Evolutionary conservation across 2,113 vertebrate species (phyloP), one percentile per base, ranked within the genome.

Genomic region (Natator depressus): DNA sequence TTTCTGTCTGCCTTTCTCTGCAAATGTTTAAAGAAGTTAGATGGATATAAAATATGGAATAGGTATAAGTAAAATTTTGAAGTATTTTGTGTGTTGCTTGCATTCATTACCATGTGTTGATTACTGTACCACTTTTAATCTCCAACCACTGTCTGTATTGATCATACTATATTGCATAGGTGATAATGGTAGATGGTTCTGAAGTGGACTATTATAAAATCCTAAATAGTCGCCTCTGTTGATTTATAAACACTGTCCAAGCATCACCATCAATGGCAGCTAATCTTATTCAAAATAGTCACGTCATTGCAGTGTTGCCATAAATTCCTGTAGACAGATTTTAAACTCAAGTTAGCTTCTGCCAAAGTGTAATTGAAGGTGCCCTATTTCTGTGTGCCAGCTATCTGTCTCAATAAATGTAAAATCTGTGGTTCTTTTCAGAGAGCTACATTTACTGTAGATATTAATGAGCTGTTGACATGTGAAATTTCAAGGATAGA

Each of bases 391-490:
- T 98, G 90, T 88, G 88, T 97, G 96, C 96, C 96, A 98, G 97
- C 96, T 95, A 96, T 98, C 97, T 97, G 93, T 98, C 96, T 98
- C 95, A 97, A 97, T 98, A 98, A 98, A 97, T 4, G 2, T 98
- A 93, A 97, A 98, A 97, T 96, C 95, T 94, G 87, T 97, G 89
- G 80, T 97, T 98, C 96, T 98, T 98, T 97, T 96, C 94, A 92
- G 94, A 97, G 95, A 97, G 95, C 94, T 98, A 92, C 97, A 95
- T 97, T 98, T 97, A 95, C 97, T 94, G 93, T 96, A 97, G 97
- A 89, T 98, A 98, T 97, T 98, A 98, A 97, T 98, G 97, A 98
- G 97, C 96, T 98, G 96, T 97, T 98, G 98, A 98, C 97, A 96
- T 96, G 97, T 97, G 97, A 96, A 97, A 97, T 98, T 98, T 98